Percentiles rank a stretch among this genome's conserved stretches.
Evolutionary conservation across 2,888 invertebrate genomes (phyloP).

Genomic region (Aporophyla lueneburgensis): DNA sequence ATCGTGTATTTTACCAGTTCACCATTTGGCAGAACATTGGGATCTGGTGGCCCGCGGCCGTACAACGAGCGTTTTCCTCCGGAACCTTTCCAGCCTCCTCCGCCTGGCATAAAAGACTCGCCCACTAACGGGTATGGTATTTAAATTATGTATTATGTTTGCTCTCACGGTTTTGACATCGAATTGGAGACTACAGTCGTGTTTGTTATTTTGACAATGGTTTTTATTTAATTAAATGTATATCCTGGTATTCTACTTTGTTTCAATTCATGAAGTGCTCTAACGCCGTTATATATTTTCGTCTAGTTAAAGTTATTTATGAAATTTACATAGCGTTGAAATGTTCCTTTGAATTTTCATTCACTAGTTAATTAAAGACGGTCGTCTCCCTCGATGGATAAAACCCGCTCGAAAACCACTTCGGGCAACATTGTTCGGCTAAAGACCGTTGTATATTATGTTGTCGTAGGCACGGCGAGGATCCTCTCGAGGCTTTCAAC

Average conservation of each 20-base stretch:
- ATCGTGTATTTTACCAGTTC: slow-evolving; percentile 60
- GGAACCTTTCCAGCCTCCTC: slow-evolving; percentile 90
- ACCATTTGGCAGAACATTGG: slow-evolving; percentile 78
- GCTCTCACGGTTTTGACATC: slow-evolving; percentile 59
- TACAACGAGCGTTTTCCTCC: slow-evolving; percentile 78
- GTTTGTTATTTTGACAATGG: slow-evolving; percentile 41
- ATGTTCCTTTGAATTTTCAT: slow-evolving; percentile 35
- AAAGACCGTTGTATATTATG: slow-evolving; percentile 67
- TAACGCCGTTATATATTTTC: slow-evolving; percentile 24
- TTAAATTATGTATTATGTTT: slow-evolving; percentile 22
- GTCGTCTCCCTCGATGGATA: slow-evolving; percentile 67
- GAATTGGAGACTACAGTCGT: slow-evolving; percentile 62
- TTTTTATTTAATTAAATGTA: slow-evolving; percentile 43
- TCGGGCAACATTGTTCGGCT: slow-evolving; percentile 44
- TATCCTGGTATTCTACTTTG: slow-evolving; percentile 32
- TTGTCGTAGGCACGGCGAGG: slow-evolving; percentile 93
- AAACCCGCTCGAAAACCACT: slow-evolving; percentile 40
- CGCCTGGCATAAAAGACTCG: slow-evolving; percentile 91
- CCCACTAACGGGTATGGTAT: slow-evolving; percentile 85
- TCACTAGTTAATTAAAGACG: slow-evolving; percentile 40
- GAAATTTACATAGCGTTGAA: slow-evolving; percentile 29
- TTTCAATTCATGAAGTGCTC: slow-evolving; percentile 33
- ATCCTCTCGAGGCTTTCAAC: slow-evolving; percentile 96
- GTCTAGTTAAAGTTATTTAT: slow-evolving; percentile 20
- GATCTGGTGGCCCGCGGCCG: slow-evolving; percentile 69